Evolutionary conservation across 2,797 vertebrate genomes (phyloP), one percentile per base, ranked within the genome.

Genomic region (Danio tinwini): DNA sequence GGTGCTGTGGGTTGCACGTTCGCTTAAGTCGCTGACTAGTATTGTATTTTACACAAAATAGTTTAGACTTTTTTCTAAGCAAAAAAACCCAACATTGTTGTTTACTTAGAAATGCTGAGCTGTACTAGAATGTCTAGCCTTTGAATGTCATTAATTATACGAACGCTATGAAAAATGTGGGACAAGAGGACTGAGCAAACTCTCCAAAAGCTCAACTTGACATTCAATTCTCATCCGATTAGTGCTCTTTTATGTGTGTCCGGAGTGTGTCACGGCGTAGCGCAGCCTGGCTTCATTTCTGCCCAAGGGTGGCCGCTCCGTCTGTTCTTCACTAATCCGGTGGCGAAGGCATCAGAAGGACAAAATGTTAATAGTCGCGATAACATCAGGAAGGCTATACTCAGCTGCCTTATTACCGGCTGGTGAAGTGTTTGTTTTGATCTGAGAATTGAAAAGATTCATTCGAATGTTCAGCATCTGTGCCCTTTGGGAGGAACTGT

Each of bases 291-390:
- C 49, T 72, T 64, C 49, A 73, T 63, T 71, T 69, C 19, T 9
- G 50, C 78, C 69, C n/a, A 65, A 74, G 52, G 70, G 21, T 65
- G 7, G 6, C 64, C 37, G 8, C 40, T 40, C 21, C 16, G 68
- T 19, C 78, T 39, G 78, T 58, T 69, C 78, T 72, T 42, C 50
- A 72, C 40, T 72, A 74, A 59, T 74, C 52, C 16, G 29, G 70
- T 67, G 61, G 70, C 78, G 56, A 80, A 80, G 69, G 59, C 78
- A 65, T 53, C 21, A 56, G 78, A 74, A 80, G 61, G 78, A 58
- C 69, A 73, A 49, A 56, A 59, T 63, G 37, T 16, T 63, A 44
- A 62, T 49, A 44, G 7, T 21, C 17, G 7, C 14, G 59, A 52
- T 63, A 12, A 75, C 47, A 44, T 62, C 59, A 53, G 73, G 58